phyloP scores from a whole-genome alignment of 1,140 invertebrate genomes.

The Patella vulgata region DNA sequence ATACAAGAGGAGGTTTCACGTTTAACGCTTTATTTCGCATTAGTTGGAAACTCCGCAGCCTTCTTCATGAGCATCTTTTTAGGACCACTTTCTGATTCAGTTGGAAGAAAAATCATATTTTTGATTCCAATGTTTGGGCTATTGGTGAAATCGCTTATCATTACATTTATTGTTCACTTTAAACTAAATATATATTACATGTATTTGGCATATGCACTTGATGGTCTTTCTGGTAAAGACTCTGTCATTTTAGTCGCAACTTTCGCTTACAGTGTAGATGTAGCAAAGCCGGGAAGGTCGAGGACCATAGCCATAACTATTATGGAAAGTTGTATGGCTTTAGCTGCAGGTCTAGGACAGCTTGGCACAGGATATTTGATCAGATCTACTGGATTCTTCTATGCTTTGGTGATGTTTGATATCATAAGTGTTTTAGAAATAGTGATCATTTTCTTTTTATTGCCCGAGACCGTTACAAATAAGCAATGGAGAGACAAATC shows the following conservation, averaged over 20 bases:
- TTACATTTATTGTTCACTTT: conserved; percentile 3
- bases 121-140: conserved; percentile 4
- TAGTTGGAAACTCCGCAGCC: too few species aligned
- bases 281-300: not conserved
- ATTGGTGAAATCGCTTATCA: conserved; percentile 8
- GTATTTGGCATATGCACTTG: conserved; percentile 17
- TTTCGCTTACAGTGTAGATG: conserved; percentile 19
- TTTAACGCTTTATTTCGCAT: too few species aligned
- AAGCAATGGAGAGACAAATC: not conserved
- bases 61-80: too few species aligned
- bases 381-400: conserved; percentile 5
- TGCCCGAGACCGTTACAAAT: not conserved
- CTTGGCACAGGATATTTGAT: not conserved
- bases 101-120: conserved; percentile 12
- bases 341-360: not conserved
- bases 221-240: conserved; percentile 20
- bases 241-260: conserved; percentile 7
- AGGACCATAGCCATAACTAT: conserved; percentile 12
- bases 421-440: not conserved
- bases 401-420: not conserved
- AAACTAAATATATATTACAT: conserved; percentile 11
- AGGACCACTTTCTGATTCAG: too few species aligned
- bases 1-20: too few species aligned
- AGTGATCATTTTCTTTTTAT: not conserved
- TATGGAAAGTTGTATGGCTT: not conserved